Evolutionary conservation across 1,140 invertebrate species (phyloP).

Genomic region (Pseudobourletiella spinata): DNA sequence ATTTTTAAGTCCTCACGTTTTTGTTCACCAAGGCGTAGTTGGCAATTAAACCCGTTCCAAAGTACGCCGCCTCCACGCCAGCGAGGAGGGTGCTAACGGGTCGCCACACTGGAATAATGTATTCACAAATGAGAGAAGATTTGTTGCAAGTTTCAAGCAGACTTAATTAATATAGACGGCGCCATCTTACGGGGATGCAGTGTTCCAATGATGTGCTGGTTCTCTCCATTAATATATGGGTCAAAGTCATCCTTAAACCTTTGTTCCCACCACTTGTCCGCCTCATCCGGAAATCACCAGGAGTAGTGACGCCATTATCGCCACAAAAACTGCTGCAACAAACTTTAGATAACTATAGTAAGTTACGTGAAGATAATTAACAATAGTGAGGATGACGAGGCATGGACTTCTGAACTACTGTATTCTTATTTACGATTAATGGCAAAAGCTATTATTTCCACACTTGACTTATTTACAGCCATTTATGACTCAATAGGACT

Average conservation of each 20-base stretch:
- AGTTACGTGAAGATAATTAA: too few relatives aligned
- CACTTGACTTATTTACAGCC: too few relatives aligned
- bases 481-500: too few relatives aligned
- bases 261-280: conserved; percentile 18
- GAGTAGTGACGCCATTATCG: conserved; percentile 1
- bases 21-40: conserved; percentile 8
- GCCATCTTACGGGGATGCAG: conserved; percentile 13
- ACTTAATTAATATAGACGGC: background rate
- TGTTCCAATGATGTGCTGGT: background rate
- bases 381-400: too few relatives aligned
- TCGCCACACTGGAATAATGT: conserved; percentile 15
- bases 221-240: conserved; percentile 13
- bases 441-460: too few relatives aligned
- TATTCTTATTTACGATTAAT: too few relatives aligned
- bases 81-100: conserved; percentile 12
- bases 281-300: background rate
- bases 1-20: background rate
- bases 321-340: background rate
- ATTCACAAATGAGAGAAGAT: background rate
- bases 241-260: conserved; percentile 27
- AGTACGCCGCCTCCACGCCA: conserved; percentile 7
- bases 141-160: background rate
- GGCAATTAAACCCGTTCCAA: conserved; percentile 5
- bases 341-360: conserved; percentile 5
- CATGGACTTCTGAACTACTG: too few relatives aligned